Evolutionary conservation across 64 coral and sea anemone species (phyloP), one percentile per base, ranked within the genome.

Genomic region (Montipora capricornis): DNA sequence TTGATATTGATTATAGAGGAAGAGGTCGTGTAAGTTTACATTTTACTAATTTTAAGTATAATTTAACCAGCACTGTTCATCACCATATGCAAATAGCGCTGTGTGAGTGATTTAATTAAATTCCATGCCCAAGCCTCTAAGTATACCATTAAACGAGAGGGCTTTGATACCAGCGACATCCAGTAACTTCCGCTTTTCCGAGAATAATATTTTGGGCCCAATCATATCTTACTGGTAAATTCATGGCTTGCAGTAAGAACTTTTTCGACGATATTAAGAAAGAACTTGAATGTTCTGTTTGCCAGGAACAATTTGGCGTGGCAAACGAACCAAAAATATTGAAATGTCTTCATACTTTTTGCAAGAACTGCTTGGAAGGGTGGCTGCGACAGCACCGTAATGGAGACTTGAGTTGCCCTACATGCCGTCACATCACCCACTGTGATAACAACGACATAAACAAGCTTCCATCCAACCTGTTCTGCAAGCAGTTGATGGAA

Each of bases 211-310:
- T 26, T 22, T 22, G 22, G 22, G 22, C 22, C 26, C 26, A 15
- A 0, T 14, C 22, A 13, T 6, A 13, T 0, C 22, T 22, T 22
- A 22, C 22, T 64, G 29, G 60, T 64, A 64, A 64, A 15, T 14
- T 8, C 20, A 61, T 61, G 52, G 79, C 79, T 82, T 49, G 57
- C 3, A 61, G 79, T 82, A 59, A 22, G 8, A 61, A 49, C 9
- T 82, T 82, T 14, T 82, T 64, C 55, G 79, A 82, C 12, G 79
- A 82, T 64, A 24, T 82, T 15, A 82, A 82, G 14, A 82, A 52
- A n/a, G 79, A 82, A 37, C 57, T 82, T 12, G 79, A 82, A 82
- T 82, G 57, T 44, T 62, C 52, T 64, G 79, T 82, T 0, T 82
- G 79, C 24, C 52, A 82, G 5, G 79, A 82, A 3, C 79, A 82